Evolutionary conservation across 2,113 vertebrate genomes (phyloP), one percentile per base, ranked within the genome.

Genomic region (Edolisoma coerulescens): DNA sequence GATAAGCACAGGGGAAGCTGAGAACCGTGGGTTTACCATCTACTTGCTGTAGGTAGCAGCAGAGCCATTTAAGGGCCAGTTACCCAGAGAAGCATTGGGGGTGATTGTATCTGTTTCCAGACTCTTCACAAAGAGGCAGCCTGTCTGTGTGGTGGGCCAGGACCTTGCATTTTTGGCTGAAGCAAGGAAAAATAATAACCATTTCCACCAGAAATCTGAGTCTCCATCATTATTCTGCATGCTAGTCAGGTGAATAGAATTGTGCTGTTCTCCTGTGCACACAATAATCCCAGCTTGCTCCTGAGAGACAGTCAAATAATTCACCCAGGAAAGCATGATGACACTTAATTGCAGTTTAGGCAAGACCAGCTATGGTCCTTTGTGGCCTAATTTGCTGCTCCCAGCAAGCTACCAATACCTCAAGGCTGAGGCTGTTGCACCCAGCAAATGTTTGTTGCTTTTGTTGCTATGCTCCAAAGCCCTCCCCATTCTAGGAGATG

Each of bases 271-370:
- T 39, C 70, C 35, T 77, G 23, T 52, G 49, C 44, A 22, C 10
- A 2, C 32, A 45, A 45, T 60, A 92, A 83, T 70, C 37, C 27
- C 54, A 67, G 79, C 1, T 80, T 53, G 63, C 79, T 92, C 35
- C 73, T 74, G 32, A 83, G 45, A 92, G 45, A 32, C 59, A 68
- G 20, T 76, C 47, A 88, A 87, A 49, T 59, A 70, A 81, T 86
- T 96, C 68, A 74, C 52, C 28, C 39, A 77, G 68, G 71, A 90
- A 92, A 95, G 59, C 68, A 47, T 2, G 1, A 87, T 95, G 87
- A 84, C 44, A 28, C 60, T 92, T 97, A 95, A 93, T 84, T 95
- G 76, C 35, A 78, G 83, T 78, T 95, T 93, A 80, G 92, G 52
- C 42, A 86, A 95, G 86, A 93, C 53, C 47, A 89, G 61, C 87